Base-by-base conservation (phyloP, 2,113 vertebrate genomes). In the Clinocottus analis region DNA sequence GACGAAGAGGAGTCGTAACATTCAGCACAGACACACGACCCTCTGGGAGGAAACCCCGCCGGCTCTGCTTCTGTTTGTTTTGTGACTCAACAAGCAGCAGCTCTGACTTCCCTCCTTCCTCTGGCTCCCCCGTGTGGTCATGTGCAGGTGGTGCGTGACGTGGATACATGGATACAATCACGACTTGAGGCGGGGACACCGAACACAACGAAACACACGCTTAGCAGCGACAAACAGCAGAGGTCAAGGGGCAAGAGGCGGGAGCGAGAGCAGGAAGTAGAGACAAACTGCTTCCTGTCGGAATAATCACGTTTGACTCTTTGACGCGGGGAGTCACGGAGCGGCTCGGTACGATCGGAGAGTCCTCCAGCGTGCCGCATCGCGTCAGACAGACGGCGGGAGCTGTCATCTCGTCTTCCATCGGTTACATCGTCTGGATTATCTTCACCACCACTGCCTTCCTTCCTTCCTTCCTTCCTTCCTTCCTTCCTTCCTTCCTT, bases 361-460 rank as follows among this genome's bases (percentile, higher is more conserved):
- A 25, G 39, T 78, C 7, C 33, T 33, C 21, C 31, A 16, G 17
- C 25, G 27, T 31, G 16, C 39, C 3, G 33, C 53, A 33, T 14
- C 29, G 68, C 43, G 74, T 77, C 77, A 59, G 33, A 69, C 63
- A 75, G 33, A 87, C 76, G 70, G 37, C 66, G 51, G 70, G 58
- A 23, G 71, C 67, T 65, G 31, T 81, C 64, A 59, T 65, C 58
- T 66, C 84, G 59, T 83, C 31, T 65, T 59, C 27, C 31, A 60
- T 53, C 47, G 53, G 29, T 81, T 77, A 79, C 80, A 69, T 86
- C 72, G 92, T 84, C 84, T 88, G 89, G 80, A 91, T 87, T 80
- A 89, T 65, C 35, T 73, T 79, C 58, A 61, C 61, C 39, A 11
- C 27, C 0, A 35, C 37, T n/a, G n/a, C n/a, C n/a, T 33, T 75